Evolutionary conservation across 2,797 vertebrate genomes (phyloP).

Genomic region (Gymnocypris eckloni): DNA sequence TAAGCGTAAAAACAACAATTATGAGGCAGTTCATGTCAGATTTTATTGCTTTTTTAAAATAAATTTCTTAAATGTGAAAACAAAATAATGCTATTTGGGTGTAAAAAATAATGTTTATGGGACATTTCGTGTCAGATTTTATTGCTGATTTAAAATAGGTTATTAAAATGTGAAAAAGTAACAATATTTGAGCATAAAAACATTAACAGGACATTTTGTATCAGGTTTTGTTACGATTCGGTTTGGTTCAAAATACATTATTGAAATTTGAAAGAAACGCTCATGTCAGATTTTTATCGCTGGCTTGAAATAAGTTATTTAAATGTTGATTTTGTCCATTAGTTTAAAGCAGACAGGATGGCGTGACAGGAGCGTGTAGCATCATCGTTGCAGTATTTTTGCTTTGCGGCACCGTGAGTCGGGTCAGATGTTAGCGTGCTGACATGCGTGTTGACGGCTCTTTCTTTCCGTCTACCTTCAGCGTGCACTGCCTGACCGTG

Average conservation of each 20-base stretch:
- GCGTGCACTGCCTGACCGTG: slow-evolving; percentile 95
- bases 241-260: background rate
- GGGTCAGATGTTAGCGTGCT: background rate
- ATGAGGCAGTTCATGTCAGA: background rate
- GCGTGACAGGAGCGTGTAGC: background rate
- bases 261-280: background rate
- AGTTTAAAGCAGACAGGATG: background rate
- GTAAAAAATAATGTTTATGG: background rate
- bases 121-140: background rate
- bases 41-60: too few species aligned
- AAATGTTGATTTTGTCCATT: too few species aligned
- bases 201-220: too few species aligned
- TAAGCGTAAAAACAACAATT: background rate
- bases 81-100: background rate
- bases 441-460: background rate
- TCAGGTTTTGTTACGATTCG: background rate
- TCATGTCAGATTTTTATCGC: background rate
- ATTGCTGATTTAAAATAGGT: background rate
- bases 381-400: background rate
- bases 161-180: too few species aligned
- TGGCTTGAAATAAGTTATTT: too few species aligned
- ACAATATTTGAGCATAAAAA: too few species aligned
- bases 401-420: background rate
- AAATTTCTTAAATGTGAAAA: too few species aligned
- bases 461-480: slow-evolving; percentile 81